Base-by-base conservation (phyloP, 2,797 vertebrate species). In the Argentina silus region DNA sequence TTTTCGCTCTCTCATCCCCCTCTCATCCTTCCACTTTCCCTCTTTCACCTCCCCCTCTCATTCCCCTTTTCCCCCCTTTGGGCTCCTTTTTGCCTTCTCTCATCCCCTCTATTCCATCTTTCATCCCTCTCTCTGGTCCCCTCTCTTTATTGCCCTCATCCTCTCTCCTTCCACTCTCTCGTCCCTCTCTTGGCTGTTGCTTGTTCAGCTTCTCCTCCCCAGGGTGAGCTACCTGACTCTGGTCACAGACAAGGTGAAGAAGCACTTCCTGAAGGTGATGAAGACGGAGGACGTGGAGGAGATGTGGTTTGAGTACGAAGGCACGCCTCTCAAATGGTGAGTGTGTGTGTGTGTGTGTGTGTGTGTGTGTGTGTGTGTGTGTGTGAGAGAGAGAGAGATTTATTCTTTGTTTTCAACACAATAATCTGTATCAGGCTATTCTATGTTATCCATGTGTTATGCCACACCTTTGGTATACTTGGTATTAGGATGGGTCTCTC, bases 271-370 rank as follows among this genome's bases (percentile, higher is more conserved):
- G 82, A 99, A 98, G 91, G 96, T 95, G 80, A 95, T 99, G 94
- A 96, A 90, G 86, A 90, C 95, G 59, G 97, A 99, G 70, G 97
- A 98, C 27, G 93, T 95, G 78, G 95, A 94, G 88, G 97, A 99
- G 91, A 97, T 99, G 93, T 99, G 98, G 98, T 99, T 98, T 76
- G 98, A 99, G 88, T 98, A 96, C 2, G 97, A 99, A 93, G 97
- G 97, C 67, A 97, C 94, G 42, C 95, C 98, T 1, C 93, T 99
- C 73, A 99, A 99, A 93, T 99, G 98, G 98, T 99, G 84, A 94
- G 96, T 94, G 17, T 84, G 63, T 23, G 48, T 15, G 56, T 55
- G 10, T 11, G 45, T 6, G 43, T 53, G 50, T 69, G 59, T 15
- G 64, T 57, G 11, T 45, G 12, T 45, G 6, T 15, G 21, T 43